phyloP scores from a whole-genome alignment of 1,140 invertebrate genomes.

The Drosophila pruinosa region DNA sequence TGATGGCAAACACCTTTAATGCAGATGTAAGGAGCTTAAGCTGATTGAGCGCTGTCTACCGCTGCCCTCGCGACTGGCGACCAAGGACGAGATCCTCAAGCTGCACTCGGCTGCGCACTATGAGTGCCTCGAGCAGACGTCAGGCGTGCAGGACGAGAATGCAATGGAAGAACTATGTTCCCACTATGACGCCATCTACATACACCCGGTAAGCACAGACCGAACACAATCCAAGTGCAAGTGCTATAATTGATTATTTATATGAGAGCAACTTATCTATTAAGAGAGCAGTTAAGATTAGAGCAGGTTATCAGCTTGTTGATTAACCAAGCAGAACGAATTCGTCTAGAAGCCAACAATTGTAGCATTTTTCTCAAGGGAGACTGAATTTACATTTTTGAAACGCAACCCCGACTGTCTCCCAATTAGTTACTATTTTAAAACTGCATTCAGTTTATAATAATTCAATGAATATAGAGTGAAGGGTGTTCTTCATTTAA shows the following conservation, averaged over 20 bases:
- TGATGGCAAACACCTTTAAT: neutral
- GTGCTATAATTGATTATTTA: no score
- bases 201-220: slow-evolving; percentile 88
- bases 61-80: slow-evolving; percentile 86
- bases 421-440: no score
- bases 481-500: neutral
- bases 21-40: slow-evolving; percentile 89
- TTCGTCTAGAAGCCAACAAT: no score
- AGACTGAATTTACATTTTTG: neutral
- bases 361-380: neutral
- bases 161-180: slow-evolving; percentile 89
- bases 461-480: neutral
- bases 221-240: neutral
- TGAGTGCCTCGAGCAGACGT: slow-evolving; percentile 87
- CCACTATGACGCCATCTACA: slow-evolving; percentile 93
- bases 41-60: slow-evolving; percentile 88
- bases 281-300: no score
- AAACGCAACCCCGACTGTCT: neutral
- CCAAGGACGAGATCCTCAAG: slow-evolving; percentile 88
- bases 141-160: slow-evolving; percentile 84
- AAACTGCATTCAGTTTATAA: neutral
- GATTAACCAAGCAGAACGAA: neutral
- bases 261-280: no score
- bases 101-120: slow-evolving; percentile 87
- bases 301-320: slow-evolving; percentile 2